phyloP scores from a whole-genome alignment of 2,888 invertebrate genomes.

The Mactromeris polynyma region DNA sequence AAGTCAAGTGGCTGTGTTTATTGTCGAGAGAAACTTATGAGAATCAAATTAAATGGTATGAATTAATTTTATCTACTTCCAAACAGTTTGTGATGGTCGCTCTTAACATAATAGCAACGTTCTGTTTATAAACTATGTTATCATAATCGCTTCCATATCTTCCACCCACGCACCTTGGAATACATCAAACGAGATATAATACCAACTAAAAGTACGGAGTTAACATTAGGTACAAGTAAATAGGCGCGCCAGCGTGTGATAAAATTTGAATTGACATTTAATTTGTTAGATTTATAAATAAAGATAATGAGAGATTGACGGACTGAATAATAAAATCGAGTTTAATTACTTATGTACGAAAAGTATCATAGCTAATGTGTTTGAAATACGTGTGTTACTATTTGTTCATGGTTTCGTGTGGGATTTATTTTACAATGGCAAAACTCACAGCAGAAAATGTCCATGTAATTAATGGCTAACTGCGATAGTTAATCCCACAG shows the following conservation, averaged over 20 bases:
- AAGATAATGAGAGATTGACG: background rate
- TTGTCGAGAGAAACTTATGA: background rate
- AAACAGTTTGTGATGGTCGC: background rate
- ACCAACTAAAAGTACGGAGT: background rate
- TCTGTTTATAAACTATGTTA: constrained; percentile 7
- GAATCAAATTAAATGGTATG: background rate
- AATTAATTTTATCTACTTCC: background rate
- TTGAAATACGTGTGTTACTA: background rate
- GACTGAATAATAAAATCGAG: background rate
- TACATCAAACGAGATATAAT: background rate
- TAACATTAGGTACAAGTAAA: constrained; percentile 15
- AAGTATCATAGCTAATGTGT: background rate
- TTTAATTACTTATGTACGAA: background rate
- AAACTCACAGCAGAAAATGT: background rate
- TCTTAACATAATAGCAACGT: background rate
- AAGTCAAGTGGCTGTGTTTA: background rate
- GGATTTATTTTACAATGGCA: background rate
- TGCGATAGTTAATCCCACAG: background rate
- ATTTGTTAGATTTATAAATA: background rate
- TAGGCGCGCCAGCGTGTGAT: constrained; percentile 21
- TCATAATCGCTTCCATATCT: background rate
- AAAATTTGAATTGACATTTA: background rate
- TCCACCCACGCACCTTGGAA: constrained; percentile 10
- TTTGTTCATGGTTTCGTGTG: background rate
- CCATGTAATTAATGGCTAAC: background rate